A percentile compares a stretch with the other conserved stretches of the same genome.
These are phyloP conservation scores for Illadopsis cleaveri DNA, from an alignment of 2,113 vertebrate species.

Conservation along the genomic window DNA sequence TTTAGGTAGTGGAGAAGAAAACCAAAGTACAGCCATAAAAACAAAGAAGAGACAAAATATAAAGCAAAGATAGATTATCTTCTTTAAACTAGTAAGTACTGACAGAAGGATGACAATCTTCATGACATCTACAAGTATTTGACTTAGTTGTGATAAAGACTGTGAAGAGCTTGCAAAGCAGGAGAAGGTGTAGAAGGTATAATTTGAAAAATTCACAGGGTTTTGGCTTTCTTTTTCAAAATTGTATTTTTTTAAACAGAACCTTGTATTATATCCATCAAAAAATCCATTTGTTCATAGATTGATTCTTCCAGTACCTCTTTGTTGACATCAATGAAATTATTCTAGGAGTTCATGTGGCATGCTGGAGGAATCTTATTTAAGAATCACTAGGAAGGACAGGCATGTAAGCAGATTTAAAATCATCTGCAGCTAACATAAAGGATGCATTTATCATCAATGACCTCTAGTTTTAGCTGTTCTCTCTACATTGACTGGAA, in stretches of 20 bases:
- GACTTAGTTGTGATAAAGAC: neutral
- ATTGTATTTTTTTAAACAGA: neutral
- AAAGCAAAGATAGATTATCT: neutral
- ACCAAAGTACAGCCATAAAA: neutral
- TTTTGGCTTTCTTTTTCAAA: neutral
- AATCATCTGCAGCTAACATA: neutral
- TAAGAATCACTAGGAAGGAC: neutral
- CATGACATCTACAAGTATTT: neutral
- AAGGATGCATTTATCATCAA: neutral
- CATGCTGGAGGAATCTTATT: neutral
- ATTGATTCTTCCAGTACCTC: neutral
- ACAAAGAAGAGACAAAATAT: neutral
- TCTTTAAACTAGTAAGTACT: neutral
- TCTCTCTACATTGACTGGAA: neutral
- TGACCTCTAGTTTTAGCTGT: neutral
- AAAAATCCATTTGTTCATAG: neutral
- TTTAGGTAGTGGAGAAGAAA: neutral
- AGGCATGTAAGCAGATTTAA: neutral
- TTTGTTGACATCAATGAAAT: neutral
- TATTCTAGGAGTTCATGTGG: neutral
- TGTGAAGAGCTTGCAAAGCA: neutral
- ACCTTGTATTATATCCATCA: neutral
- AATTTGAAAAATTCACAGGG: neutral
- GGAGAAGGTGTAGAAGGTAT: neutral
- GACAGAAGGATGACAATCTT: neutral